Evolutionary conservation across 2,113 vertebrate genomes (phyloP).

Genomic region (Neotoma lepida): DNA sequence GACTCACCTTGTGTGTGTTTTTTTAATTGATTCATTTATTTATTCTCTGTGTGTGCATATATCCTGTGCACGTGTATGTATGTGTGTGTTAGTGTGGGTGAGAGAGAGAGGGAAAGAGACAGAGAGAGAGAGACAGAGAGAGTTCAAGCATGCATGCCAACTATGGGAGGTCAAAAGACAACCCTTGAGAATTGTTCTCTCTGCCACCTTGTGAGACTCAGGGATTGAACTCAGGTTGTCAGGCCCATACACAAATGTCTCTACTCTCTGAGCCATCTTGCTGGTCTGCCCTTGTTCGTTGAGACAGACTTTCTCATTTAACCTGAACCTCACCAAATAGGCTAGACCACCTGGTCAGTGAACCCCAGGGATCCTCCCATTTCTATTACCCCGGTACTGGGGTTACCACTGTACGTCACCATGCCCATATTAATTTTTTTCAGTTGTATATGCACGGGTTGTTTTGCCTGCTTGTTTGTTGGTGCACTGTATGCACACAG

Average conservation of each 20-base stretch:
- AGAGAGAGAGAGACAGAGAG: not conserved
- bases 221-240: not conserved
- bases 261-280: not conserved
- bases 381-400: not conserved
- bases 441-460: not conserved
- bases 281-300: not conserved
- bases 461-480: not conserved
- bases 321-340: too few species aligned
- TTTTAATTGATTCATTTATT: not conserved
- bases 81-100: too few species aligned
- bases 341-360: not conserved
- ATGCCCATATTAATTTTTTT: not conserved
- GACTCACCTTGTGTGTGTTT: not conserved
- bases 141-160: not conserved
- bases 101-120: not conserved
- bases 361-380: not conserved
- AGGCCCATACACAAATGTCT: too few species aligned
- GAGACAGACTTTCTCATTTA: not conserved
- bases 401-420: not conserved
- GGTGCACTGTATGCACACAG: not conserved
- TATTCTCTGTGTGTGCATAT: not conserved
- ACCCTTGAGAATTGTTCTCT: not conserved
- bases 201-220: not conserved
- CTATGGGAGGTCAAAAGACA: not conserved
- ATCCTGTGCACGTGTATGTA: not conserved